These are phyloP conservation scores for Dendrolimus pini DNA, from an alignment of 2,888 invertebrate genomes.

Conservation along the genomic window DNA sequence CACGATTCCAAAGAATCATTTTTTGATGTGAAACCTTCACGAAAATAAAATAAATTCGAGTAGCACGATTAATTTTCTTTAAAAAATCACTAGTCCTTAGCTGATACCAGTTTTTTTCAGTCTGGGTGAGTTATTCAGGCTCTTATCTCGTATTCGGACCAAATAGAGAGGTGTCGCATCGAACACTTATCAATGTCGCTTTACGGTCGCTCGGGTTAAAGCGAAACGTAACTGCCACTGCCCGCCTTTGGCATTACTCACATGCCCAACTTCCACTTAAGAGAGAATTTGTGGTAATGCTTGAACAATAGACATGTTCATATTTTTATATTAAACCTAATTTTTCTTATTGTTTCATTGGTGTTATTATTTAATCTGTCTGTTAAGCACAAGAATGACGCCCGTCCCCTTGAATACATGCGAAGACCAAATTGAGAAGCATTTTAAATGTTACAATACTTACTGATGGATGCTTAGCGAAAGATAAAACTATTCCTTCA, in stretches of 20 bases:
- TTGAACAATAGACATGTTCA: slow-evolving; percentile 41
- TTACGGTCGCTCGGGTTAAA: slow-evolving; percentile 49
- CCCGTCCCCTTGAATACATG: too few species aligned
- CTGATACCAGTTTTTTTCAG: slow-evolving; percentile 19
- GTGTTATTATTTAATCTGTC: not conserved
- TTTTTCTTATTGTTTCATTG: not conserved
- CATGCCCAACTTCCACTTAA: slow-evolving; percentile 39
- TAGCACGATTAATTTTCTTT: too few species aligned
- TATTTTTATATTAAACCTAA: not conserved
- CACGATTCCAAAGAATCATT: too few species aligned
- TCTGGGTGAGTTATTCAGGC: slow-evolving; percentile 36
- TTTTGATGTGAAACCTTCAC: too few species aligned
- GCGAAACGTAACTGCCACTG: slow-evolving; percentile 46
- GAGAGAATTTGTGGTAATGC: slow-evolving; percentile 49
- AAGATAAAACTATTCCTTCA: too few species aligned
- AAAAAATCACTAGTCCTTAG: too few species aligned
- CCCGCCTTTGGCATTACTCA: slow-evolving; percentile 48
- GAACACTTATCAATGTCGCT: slow-evolving; percentile 58
- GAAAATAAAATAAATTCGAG: too few species aligned
- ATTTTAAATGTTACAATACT: too few species aligned
- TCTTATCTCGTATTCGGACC: slow-evolving; percentile 42
- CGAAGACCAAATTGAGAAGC: too few species aligned
- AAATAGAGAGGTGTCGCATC: slow-evolving; percentile 49
- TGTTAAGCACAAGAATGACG: too few species aligned
- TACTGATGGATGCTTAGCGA: too few species aligned